Base-by-base conservation (phyloP, 2,888 invertebrate species). In the Argyra leucocephala region DNA sequence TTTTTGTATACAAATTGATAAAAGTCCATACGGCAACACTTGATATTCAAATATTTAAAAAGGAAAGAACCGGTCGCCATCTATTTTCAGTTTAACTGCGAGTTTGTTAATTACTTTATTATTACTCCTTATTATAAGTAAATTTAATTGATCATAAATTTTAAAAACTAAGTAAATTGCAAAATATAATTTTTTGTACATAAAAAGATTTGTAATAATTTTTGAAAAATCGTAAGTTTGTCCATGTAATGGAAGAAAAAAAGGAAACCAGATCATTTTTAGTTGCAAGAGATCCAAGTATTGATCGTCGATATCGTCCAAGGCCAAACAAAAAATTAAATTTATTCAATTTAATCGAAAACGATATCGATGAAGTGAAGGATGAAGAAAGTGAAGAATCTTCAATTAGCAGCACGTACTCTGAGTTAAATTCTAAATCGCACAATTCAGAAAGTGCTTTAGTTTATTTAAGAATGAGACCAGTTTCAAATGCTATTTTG, bases 401-500 rank as follows among this genome's bases (percentile, higher is more conserved):
- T 0, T 64, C 57, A 3, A 67, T 63, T 21, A 63, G 26, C 18
- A 71, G 69, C 23, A 6, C 36, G 6, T 1, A 26, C 6, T 21
- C 22, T 23, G 58, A 58, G 7, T 10, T 3, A 6, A 23, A 9
- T 7, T 6, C 22, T 22, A 58, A 22, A 12, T 22, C 3, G 2
- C 12, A 23, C 6, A 58, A 22, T 58, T 22, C 58, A 21, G 71
- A 72, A 58, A 70, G 71, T 0, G 79, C 79, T 1, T 70, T 76
- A 24, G 76, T 79, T 0, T 79, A 74, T 66, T 68, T 79, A n/a
- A 74, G 79, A 2, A 63, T 79, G 65, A 75, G 77, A 2, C 79
- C 79, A 1, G 72, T 76, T 0, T 67, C 71, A 0, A 67, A 65
- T 0, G 66, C 73, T 0, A 9, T 57, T 5, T 67, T 65, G 5